Evolutionary conservation across 2,113 vertebrate species (phyloP).

Genomic region (Ptychochromis oligacanthus): DNA sequence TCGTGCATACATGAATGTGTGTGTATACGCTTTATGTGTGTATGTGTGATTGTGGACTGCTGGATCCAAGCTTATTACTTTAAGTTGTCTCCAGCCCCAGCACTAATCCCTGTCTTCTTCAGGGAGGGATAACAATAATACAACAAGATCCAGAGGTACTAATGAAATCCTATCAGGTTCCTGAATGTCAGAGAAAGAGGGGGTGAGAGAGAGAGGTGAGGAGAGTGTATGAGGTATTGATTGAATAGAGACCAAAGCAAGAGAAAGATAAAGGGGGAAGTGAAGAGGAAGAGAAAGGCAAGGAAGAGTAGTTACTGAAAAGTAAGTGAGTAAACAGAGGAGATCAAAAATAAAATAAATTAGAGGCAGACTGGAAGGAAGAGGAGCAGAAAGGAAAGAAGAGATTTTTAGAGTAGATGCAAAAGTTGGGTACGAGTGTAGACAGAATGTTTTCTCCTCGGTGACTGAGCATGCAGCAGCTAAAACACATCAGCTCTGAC

Average conservation of each 20-base stretch:
- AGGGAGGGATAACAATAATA: conserved; percentile 80
- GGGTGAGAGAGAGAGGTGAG: conserved; percentile 40
- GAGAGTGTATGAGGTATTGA: conserved; percentile 69
- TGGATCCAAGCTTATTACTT: conserved; percentile 73
- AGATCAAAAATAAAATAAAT: conserved; percentile 39
- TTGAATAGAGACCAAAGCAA: conserved; percentile 67
- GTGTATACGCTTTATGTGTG: background rate
- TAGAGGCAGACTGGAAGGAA: conserved; percentile 20
- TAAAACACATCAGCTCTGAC: conserved; percentile 66
- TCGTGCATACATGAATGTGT: conserved; percentile 50
- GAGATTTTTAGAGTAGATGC: conserved; percentile 51
- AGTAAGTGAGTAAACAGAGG: conserved; percentile 42
- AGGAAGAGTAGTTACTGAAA: conserved; percentile 40
- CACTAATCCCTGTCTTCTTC: conserved; percentile 76
- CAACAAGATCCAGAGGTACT: conserved; percentile 81
- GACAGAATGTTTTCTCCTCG: conserved; percentile 62
- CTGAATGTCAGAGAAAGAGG: conserved; percentile 79
- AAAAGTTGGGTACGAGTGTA: conserved; percentile 51
- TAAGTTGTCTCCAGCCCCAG: conserved; percentile 72
- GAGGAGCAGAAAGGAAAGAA: conserved; percentile 14
- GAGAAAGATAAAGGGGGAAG: conserved; percentile 34
- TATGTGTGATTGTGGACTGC: conserved; percentile 52
- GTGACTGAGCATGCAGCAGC: conserved; percentile 58
- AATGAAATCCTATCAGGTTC: conserved; percentile 83
- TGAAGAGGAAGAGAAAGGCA: conserved; percentile 57